Conservation (phyloP, 2,888 invertebrate species). For the Caradrina clavipalpis region DNA sequence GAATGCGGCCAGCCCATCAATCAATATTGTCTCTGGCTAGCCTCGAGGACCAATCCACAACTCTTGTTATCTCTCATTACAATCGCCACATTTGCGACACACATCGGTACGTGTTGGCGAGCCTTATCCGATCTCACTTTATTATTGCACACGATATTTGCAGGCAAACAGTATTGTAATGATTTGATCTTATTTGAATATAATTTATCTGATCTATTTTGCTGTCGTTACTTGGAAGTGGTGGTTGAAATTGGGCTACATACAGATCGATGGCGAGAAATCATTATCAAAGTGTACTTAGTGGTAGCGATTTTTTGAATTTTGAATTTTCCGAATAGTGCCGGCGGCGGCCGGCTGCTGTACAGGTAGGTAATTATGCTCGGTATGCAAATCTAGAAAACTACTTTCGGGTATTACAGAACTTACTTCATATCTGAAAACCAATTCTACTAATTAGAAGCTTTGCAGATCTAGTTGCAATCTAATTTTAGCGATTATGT, state of each 20-base stretch:
- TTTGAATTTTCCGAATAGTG: too few species aligned
- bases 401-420: too few species aligned
- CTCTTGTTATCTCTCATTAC: conserved; percentile 49
- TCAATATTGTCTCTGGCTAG: conserved; percentile 46
- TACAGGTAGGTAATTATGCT: too few species aligned
- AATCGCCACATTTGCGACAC: conserved; percentile 60
- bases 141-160: conserved; percentile 53
- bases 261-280: neutral
- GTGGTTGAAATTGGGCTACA: neutral
- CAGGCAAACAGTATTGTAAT: conserved; percentile 44
- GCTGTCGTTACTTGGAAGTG: conserved; percentile 22
- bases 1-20: conserved; percentile 46
- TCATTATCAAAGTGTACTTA: neutral
- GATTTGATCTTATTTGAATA: conserved; percentile 46
- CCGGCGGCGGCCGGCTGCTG: too few species aligned
- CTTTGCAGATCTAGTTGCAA: too few species aligned
- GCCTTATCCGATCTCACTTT: conserved; percentile 58
- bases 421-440: too few species aligned
- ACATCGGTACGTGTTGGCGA: conserved; percentile 51
- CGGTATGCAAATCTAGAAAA: too few species aligned
- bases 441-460: too few species aligned
- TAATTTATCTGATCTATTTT: conserved; percentile 40
- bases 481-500: too few species aligned
- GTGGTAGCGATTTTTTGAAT: too few species aligned
- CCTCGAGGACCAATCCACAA: conserved; percentile 51